Evolutionary conservation across 2,888 invertebrate species (phyloP), one percentile per base, ranked within the genome.

Genomic region (Dione juno): DNA sequence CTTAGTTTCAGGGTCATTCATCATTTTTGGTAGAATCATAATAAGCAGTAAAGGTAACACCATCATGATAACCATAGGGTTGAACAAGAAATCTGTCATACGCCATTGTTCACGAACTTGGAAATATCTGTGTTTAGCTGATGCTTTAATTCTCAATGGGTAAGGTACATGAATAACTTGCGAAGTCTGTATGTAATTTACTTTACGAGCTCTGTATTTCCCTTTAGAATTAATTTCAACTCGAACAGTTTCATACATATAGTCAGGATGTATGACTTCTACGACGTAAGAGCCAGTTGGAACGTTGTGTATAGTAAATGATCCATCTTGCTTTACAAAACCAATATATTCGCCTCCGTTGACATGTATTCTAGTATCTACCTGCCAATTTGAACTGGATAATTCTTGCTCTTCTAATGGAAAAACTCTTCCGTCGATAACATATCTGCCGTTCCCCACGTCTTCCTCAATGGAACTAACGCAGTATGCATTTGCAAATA

Each of bases 51-150:
- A 90, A 0, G 99, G 99, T 75, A 99, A 86, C 28, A 99, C 95
- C 99, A 99, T 99, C 97, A 99, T 99, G 74, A 99, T 94, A 7
- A 99, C 97, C 99, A 99, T 99, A 2, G 99, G 99, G 88, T 97
- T 99, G 88, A 99, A 97, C 43, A 99, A 88, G 88, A 99, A 97
- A 92, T 99, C 99, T 0, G 99, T 99, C 13, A 99, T 93, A 83
- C 99, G 95, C 99, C 99, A 99, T 83, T 99, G 98, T 85, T 99
- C 99, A 58, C 99, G 94, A 19, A 96, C 94, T 94, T 99, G 98
- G 92, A 99, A 99, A 90, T 97, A 98, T 78, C 96, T 95, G 78
- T 96, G 96, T 77, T 95, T 96, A 14, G 97, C 96, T 21, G 97
- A 83, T 0, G 98, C 95, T 82, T 97, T 97, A 93, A 99, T 94